A percentile compares a stretch with the other conserved stretches of the same genome.
Conservation (phyloP, 2,113 vertebrate genomes). For the Nothocercus nigrocapillus region DNA sequence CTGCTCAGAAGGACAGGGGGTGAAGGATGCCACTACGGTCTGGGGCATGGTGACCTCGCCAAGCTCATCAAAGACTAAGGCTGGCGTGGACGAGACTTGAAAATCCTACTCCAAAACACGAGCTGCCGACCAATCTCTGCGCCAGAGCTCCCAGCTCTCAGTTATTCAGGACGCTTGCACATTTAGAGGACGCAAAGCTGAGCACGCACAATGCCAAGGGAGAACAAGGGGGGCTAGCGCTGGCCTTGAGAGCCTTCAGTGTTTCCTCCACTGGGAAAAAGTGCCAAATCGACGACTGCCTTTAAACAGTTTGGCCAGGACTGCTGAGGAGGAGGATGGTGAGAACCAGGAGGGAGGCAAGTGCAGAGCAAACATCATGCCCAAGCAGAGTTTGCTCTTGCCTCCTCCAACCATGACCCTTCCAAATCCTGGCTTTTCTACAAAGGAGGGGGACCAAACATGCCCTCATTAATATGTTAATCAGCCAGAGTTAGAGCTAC, state of each 20-base stretch:
- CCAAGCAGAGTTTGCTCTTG: fast-evolving
- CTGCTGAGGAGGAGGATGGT: background rate
- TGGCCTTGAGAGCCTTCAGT: background rate
- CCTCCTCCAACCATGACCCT: background rate
- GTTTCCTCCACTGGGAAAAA: background rate
- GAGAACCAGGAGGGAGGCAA: background rate
- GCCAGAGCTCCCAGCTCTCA: background rate
- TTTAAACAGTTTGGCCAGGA: background rate
- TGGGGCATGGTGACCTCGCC: background rate
- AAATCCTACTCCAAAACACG: background rate
- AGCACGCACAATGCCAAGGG: background rate
- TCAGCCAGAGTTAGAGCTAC: background rate
- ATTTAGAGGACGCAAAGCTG: background rate
- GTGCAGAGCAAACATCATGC: background rate
- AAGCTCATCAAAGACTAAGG: background rate
- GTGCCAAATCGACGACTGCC: background rate
- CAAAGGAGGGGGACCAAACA: background rate
- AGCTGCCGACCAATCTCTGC: background rate
- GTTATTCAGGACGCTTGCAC: background rate
- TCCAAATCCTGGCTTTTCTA: background rate
- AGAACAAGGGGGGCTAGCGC: background rate
- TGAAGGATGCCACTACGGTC: background rate
- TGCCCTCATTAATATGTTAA: fast-evolving
- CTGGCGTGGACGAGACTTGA: background rate
- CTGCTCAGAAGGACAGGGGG: background rate